Percentiles rank a stretch among this genome's conserved stretches.
phyloP scores from a whole-genome alignment of 2,797 vertebrate species.

The Siniperca undulata region DNA sequence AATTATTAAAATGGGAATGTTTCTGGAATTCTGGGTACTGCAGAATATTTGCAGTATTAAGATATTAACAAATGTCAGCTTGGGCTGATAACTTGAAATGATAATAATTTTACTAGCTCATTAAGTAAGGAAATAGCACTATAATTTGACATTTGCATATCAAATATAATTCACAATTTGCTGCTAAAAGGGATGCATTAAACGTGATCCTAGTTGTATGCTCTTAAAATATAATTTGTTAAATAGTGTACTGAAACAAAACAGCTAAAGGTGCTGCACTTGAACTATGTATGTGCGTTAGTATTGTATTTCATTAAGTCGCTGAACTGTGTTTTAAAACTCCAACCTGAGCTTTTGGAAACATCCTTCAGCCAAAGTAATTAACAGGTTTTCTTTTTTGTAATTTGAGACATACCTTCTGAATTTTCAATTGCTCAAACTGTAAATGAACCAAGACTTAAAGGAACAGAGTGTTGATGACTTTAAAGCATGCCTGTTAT shows the following conservation, averaged over 20 bases:
- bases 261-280: conserved; percentile 8
- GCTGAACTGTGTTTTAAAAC: conserved; percentile 27
- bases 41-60: conserved; percentile 37
- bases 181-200: not conserved
- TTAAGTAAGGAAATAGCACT: not conserved
- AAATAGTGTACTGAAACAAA: conserved; percentile 14
- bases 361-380: conserved; percentile 59
- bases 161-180: conserved; percentile 25
- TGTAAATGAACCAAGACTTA: conserved; percentile 55
- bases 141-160: conserved; percentile 14
- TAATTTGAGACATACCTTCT: conserved; percentile 49
- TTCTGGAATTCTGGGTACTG: conserved; percentile 42
- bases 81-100: conserved; percentile 14
- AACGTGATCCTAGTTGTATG: not conserved
- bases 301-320: conserved; percentile 45
- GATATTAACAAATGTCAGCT: conserved; percentile 50
- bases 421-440: conserved; percentile 42
- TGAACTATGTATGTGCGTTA: conserved; percentile 5
- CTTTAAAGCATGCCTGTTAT: conserved; percentile 32
- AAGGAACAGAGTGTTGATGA: conserved; percentile 38
- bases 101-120: conserved; percentile 24
- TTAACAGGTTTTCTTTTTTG: conserved; percentile 53
- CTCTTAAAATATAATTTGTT: not conserved
- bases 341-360: conserved; percentile 41
- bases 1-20: conserved; percentile 64